These are phyloP conservation scores for Upupa epops DNA, from an alignment of 2,113 vertebrate species.

Conservation along the genomic window DNA sequence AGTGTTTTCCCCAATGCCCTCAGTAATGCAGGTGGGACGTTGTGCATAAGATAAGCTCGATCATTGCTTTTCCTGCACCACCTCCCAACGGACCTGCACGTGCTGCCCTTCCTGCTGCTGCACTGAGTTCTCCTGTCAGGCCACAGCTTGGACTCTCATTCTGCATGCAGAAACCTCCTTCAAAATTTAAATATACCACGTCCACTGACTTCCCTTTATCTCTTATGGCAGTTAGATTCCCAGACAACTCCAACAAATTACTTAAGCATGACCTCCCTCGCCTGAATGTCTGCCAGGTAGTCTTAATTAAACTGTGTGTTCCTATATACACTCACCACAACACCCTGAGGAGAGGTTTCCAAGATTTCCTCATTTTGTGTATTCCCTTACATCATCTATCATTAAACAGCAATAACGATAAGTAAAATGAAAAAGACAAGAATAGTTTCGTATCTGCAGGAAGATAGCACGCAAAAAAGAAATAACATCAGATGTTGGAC, in stretches of 20 bases:
- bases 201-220: not conserved
- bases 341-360: slow-evolving; percentile 32
- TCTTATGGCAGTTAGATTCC: slow-evolving; percentile 36
- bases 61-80: rapidly evolving
- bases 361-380: slow-evolving; percentile 22
- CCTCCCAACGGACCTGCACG: not conserved
- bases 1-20: not conserved
- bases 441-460: not conserved
- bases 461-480: not conserved
- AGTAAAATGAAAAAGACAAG: slow-evolving; percentile 33
- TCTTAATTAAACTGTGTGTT: slow-evolving; percentile 59
- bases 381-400: slow-evolving; percentile 41
- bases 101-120: not conserved
- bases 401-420: slow-evolving; percentile 44
- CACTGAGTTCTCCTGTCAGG: not conserved
- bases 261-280: slow-evolving; percentile 33
- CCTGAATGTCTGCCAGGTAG: slow-evolving; percentile 58
- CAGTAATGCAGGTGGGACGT: not conserved
- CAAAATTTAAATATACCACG: not conserved
- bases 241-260: slow-evolving; percentile 50
- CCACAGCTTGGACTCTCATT: not conserved
- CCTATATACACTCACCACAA: not conserved
- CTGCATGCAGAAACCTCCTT: not conserved
- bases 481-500: not conserved
- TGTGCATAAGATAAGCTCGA: not conserved